Evolutionary conservation across 2,113 vertebrate species (phyloP).

Genomic region (Pogona vitticeps): DNA sequence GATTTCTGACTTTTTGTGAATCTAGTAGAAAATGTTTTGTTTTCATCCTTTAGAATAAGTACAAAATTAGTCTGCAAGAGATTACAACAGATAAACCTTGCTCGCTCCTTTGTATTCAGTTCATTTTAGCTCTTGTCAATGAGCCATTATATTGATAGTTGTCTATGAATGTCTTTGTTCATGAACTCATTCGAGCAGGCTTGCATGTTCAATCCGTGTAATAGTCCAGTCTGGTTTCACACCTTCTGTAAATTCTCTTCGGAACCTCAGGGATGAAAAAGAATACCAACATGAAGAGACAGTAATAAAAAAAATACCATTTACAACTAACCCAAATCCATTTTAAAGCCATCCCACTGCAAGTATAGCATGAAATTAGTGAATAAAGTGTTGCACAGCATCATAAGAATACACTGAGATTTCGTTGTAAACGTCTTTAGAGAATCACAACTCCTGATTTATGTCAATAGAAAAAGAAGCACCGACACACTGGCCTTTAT

Average conservation of each 20-base stretch:
- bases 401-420: background rate
- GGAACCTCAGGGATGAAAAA: slow-evolving; percentile 82
- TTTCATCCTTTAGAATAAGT: background rate
- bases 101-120: background rate
- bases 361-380: slow-evolving; percentile 12
- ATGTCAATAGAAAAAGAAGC: background rate
- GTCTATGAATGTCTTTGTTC: background rate
- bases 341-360: background rate
- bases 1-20: background rate
- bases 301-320: slow-evolving; percentile 15
- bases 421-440: background rate
- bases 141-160: background rate
- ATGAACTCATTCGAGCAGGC: slow-evolving; percentile 48
- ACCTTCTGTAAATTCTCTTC: slow-evolving; percentile 93
- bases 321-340: background rate
- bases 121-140: background rate
- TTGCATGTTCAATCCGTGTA: slow-evolving; percentile 90
- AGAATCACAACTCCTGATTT: background rate
- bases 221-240: slow-evolving; percentile 93
- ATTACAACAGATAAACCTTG: no score
- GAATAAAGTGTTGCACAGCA: background rate
- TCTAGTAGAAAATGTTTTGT: slow-evolving; percentile 12
- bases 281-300: background rate
- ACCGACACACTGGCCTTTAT: background rate
- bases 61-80: slow-evolving; percentile 4